Evolutionary conservation across 2,888 invertebrate species (phyloP), one percentile per base, ranked within the genome.

Genomic region (Molanna angustata): DNA sequence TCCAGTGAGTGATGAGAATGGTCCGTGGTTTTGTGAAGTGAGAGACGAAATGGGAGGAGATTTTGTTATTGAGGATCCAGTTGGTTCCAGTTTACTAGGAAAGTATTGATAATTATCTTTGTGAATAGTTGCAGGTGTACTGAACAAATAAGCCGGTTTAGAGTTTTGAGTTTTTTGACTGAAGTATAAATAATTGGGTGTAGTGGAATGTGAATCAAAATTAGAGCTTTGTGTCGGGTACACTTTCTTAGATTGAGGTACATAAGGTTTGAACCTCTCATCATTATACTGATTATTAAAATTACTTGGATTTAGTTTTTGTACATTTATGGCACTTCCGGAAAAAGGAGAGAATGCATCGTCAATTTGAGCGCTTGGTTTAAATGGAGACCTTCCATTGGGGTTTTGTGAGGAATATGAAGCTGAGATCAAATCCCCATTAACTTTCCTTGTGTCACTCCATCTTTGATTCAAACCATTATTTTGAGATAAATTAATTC

Each of bases 31-130:
- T 42, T 67, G 67, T 21, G 65, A 66, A 0, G 71, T 69, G 48
- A 81, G 72, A 31, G 77, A 71, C 19, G 80, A 80, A 52, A 78
- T 73, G 31, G 78, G 80, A 40, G 80, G 80, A 49, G 77, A 75
- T 64, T 78, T 80, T 14, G 80, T 78, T 37, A 81, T 79, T 27
- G 59, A 37, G 19, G 54, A 27, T 18, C 20, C 21, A 35, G 46
- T 14, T 11, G 46, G 32, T 39, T 37, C 52, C 6, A 54, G 53
- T 40, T 54, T 54, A 20, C 54, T 35, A 4, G 58, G 54, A 49
- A 58, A 58, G 16, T 52, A 58, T 21, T 54, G 53, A 49, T 56
- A 58, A 39, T 55, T 53, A 13, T 58, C 58, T 32, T 58, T 55
- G 14, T 49, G 52, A 7, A 55, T 20, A 33, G 19, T 40, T 37